Conservation (phyloP, 2,797 vertebrate species). For the Pantherophis vulpinus region DNA sequence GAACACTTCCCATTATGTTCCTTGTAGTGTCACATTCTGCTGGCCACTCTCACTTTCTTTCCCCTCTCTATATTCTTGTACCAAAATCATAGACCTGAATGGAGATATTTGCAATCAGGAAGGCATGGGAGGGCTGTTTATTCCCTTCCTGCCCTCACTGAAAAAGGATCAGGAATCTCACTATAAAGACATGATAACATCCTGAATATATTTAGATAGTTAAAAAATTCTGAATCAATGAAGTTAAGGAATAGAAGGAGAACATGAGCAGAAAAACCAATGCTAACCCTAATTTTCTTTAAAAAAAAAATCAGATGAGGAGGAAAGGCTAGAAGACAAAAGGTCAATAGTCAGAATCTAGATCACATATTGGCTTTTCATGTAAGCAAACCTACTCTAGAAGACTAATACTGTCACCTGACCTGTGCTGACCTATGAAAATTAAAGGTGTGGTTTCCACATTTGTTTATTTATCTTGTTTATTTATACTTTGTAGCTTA, state of each 20-base stretch:
- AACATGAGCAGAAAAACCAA: background rate
- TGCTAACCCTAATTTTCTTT: background rate
- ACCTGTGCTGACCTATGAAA: background rate
- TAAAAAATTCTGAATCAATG: background rate
- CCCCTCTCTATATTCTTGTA: background rate
- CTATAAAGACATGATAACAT: background rate
- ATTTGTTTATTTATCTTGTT: too few relatives aligned
- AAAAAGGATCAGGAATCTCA: background rate
- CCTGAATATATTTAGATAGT: background rate
- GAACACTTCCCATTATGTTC: background rate
- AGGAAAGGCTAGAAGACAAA: background rate
- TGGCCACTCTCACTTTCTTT: background rate
- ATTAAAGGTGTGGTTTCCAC: background rate
- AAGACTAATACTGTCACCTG: background rate
- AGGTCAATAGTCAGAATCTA: background rate
- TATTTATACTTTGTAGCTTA: too few relatives aligned
- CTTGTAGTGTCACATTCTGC: background rate
- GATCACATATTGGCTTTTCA: background rate
- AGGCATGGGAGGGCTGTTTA: background rate
- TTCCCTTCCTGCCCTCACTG: background rate
- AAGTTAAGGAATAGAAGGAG: background rate
- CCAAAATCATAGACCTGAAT: background rate
- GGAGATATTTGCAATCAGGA: background rate
- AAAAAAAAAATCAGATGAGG: background rate
- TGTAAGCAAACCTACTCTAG: background rate